These are phyloP conservation scores for Luscinia megarhynchos DNA, from an alignment of 2,797 vertebrate species.

Conservation along the genomic window DNA sequence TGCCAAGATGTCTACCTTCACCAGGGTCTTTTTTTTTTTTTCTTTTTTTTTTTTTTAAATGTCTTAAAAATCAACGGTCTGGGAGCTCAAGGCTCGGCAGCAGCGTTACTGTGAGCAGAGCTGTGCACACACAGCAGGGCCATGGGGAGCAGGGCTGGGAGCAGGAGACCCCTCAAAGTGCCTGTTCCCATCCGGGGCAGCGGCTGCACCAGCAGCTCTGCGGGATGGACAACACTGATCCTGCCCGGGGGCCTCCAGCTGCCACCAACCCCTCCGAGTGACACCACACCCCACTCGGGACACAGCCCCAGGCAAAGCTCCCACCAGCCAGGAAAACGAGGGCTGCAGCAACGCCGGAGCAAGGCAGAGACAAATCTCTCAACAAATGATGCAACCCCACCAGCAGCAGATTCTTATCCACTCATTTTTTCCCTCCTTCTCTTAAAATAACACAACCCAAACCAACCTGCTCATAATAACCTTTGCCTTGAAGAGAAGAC, in stretches of 20 bases:
- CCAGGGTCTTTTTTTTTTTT: neutral
- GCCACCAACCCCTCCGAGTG: neutral
- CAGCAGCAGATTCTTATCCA: neutral
- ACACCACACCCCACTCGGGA: neutral
- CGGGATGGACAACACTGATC: neutral
- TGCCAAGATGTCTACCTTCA: slow-evolving; percentile 40
- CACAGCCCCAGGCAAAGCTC: neutral
- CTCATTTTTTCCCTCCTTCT: neutral
- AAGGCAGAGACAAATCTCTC: slow-evolving; percentile 24
- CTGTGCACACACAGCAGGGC: neutral
- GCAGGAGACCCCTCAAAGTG: neutral
- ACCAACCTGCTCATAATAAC: slow-evolving; percentile 9
- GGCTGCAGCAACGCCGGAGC: neutral
- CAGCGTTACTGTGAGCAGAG: neutral
- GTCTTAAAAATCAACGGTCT: slow-evolving; percentile 21
- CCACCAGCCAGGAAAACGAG: neutral
- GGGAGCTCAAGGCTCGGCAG: slow-evolving; percentile 8
- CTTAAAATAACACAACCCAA: neutral
- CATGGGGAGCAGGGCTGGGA: neutral
- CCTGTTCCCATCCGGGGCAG: neutral
- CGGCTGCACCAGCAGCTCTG: neutral
- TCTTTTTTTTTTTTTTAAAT: neutral
- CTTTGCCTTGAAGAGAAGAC: slow-evolving; percentile 23
- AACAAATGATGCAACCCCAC: slow-evolving; percentile 31
- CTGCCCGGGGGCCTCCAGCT: neutral